Evolutionary conservation across 2,888 invertebrate species (phyloP).

Genomic region (Diachrysia chrysitis): DNA sequence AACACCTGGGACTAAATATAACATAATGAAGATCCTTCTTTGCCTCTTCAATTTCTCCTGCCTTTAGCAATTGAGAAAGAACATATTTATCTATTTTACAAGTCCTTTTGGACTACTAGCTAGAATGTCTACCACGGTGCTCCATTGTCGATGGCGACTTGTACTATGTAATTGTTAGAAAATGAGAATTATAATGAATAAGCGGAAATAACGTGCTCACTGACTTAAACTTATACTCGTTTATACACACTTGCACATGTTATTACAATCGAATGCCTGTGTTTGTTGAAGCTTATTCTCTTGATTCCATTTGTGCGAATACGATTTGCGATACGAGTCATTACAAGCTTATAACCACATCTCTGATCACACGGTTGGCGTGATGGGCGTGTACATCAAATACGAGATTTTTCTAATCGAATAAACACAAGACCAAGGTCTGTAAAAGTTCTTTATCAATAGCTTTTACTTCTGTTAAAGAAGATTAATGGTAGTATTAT

Average conservation of each 20-base stretch:
- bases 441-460: neutral
- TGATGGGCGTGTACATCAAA: neutral
- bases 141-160: too few species aligned
- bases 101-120: too few species aligned
- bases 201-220: neutral
- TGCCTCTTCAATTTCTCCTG: too few species aligned
- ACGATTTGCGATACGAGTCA: constrained; percentile 3
- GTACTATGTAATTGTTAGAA: too few species aligned
- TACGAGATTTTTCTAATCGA: neutral
- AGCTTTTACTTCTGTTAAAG: neutral
- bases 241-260: neutral
- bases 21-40: too few species aligned
- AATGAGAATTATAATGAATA: too few species aligned
- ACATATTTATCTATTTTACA: too few species aligned
- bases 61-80: too few species aligned
- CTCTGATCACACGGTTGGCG: constrained; percentile 1
- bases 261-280: constrained; percentile 1
- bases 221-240: neutral
- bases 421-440: neutral
- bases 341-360: constrained; percentile 4
- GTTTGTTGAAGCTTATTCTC: constrained; percentile 4
- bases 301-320: neutral
- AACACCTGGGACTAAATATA: too few species aligned
- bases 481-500: neutral
- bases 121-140: too few species aligned